Conservation (phyloP, 2,113 vertebrate species). For the Psammodynastes pulverulentus region DNA sequence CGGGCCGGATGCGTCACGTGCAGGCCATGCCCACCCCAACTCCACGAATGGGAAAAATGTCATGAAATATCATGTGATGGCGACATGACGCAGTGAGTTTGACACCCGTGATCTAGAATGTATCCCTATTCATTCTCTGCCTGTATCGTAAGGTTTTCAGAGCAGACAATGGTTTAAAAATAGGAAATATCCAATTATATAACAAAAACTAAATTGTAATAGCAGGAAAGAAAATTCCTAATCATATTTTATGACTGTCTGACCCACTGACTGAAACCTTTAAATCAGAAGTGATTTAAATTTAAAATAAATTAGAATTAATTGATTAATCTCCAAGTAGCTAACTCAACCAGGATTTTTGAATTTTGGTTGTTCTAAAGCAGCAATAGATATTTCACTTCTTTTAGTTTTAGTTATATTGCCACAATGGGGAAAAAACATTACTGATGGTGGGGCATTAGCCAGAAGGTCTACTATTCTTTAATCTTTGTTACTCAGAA, state of each 20-base stretch:
- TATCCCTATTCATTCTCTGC: background rate
- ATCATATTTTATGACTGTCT: background rate
- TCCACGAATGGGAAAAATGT: too few species aligned
- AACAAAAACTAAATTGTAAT: background rate
- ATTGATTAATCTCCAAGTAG: background rate
- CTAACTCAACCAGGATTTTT: background rate
- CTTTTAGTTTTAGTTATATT: background rate
- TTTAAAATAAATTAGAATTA: background rate
- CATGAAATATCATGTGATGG: too few species aligned
- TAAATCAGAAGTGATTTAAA: background rate
- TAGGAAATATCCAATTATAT: background rate
- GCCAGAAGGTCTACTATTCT: background rate
- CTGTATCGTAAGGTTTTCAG: background rate
- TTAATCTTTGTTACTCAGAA: background rate
- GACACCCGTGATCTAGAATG: background rate
- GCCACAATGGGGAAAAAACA: background rate
- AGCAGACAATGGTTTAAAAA: background rate
- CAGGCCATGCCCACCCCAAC: too few species aligned
- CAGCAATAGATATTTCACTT: background rate
- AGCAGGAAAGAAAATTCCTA: background rate
- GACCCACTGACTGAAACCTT: conserved; percentile 12
- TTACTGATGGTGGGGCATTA: background rate
- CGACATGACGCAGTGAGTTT: too few species aligned
- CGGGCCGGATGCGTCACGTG: too few species aligned
- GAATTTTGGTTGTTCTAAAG: background rate